phyloP scores from a whole-genome alignment of 2,113 vertebrate species.

The Nothoprocta perdicaria region DNA sequence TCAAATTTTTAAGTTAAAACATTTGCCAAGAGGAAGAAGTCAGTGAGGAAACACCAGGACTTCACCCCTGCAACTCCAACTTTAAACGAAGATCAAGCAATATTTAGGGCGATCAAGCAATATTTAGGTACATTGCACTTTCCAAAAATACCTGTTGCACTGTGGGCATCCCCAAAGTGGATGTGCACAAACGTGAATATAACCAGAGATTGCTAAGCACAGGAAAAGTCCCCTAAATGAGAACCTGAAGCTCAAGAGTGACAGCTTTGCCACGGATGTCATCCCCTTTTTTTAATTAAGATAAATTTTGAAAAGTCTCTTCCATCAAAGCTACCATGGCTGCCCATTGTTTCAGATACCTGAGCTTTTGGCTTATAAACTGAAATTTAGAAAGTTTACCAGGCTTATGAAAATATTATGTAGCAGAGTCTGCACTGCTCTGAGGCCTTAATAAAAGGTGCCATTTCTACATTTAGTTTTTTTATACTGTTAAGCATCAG shows the following conservation, averaged over 20 bases:
- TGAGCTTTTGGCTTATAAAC: not conserved
- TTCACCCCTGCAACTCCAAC: slow-evolving; percentile 24
- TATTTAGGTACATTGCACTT: not conserved
- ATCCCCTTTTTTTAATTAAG: not conserved
- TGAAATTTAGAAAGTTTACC: not conserved
- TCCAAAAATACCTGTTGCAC: not conserved
- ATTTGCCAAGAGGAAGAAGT: slow-evolving; percentile 50
- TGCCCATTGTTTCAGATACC: no score
- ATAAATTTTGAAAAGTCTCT: not conserved
- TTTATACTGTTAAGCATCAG: not conserved
- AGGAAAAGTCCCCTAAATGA: not conserved
- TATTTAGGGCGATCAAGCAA: not conserved
- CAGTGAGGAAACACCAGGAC: slow-evolving; percentile 15
- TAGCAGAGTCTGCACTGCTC: not conserved
- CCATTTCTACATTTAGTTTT: not conserved
- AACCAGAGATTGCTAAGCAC: not conserved
- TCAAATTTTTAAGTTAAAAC: slow-evolving; percentile 64
- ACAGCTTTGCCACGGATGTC: not conserved
- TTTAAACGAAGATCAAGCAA: slow-evolving; percentile 28
- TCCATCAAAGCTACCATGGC: not conserved
- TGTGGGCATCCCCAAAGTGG: not conserved
- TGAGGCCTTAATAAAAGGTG: not conserved
- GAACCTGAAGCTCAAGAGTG: not conserved
- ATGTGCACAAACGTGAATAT: not conserved
- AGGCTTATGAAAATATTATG: not conserved